phyloP scores from a whole-genome alignment of 2,797 vertebrate species.

The Anguilla anguilla region DNA sequence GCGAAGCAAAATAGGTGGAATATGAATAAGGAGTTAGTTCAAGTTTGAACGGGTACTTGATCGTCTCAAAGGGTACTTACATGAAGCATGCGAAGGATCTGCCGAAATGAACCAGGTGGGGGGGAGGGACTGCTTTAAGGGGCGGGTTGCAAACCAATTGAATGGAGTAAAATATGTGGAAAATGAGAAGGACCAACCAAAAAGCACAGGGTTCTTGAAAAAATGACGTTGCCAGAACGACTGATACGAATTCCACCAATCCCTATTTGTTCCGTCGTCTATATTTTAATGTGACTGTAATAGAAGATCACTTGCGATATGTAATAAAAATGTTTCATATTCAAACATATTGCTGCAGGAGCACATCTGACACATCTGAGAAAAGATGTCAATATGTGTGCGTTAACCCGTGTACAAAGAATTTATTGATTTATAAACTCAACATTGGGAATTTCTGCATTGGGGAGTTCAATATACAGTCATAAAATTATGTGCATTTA shows the following conservation, averaged over 20 bases:
- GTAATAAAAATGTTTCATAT: background rate
- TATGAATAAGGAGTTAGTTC: conserved; percentile 42
- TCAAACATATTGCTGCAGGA: background rate
- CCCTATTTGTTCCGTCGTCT: background rate
- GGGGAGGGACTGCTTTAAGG: conserved; percentile 51
- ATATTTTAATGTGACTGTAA: background rate
- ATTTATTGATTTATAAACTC: background rate
- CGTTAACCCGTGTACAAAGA: background rate
- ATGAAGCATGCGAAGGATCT: conserved; percentile 46
- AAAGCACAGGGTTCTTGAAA: conserved; percentile 40
- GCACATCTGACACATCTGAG: background rate
- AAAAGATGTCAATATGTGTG: background rate
- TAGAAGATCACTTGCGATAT: background rate
- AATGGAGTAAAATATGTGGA: conserved; percentile 22
- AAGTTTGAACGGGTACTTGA: conserved; percentile 2
- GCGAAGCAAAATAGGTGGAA: conserved; percentile 37
- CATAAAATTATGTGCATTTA: conserved; percentile 28
- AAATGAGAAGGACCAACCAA: conserved; percentile 22
- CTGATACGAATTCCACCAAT: conserved; percentile 13
- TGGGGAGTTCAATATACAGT: conserved; percentile 22
- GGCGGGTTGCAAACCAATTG: conserved; percentile 49
- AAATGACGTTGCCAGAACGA: conserved; percentile 12
- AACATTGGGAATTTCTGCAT: background rate
- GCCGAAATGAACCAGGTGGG: conserved; percentile 57
- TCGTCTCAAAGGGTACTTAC: conserved; percentile 63